Evolutionary conservation across 2,888 invertebrate genomes (phyloP), one percentile per base, ranked within the genome.

Genomic region (Drosophila buzzatii): DNA sequence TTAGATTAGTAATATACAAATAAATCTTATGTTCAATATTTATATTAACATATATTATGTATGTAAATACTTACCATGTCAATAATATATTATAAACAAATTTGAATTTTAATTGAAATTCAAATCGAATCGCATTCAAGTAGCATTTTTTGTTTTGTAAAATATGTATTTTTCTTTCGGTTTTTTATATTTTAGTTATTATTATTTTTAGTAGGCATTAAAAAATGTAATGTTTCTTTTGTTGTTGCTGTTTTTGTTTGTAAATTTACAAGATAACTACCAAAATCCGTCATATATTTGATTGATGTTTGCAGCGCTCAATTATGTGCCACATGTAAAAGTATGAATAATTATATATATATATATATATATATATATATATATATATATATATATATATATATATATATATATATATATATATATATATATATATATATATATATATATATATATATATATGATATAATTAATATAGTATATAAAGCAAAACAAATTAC

Each of bases 181-280:
- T 44, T 64, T 77, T 53, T 65, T 77, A n/a, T 41, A n/a, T 57
- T 61, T 27, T 27, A 27, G 56, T 61, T 80, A 65, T 84, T 74
- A 66, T 53, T 75, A 72, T 83, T 82, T 80, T 80, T 84, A 85
- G 70, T 81, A 82, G 35, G 69, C 63, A 71, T 69, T 82, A 85
- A 69, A 89, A 86, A 86, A 74, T 83, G 83, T 88, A 57, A 53
- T 53, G 62, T 76, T 76, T 63, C 71, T 64, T 62, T 72, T 68
- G 61, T 64, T 73, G 57, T 79, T 65, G 73, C 58, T 65, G 73
- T 70, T 65, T 61, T 73, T 68, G 64, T 64, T 73, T 85, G 76
- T 87, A 79, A 82, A 87, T 81, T 76, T 85, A 85, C 82, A 87
- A 87, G 59, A 87, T 85, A 87, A 73, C 88, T 89, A 85, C 76